phyloP scores from a whole-genome alignment of 2,113 vertebrate species.

The Herpailurus yagouaroundi region DNA sequence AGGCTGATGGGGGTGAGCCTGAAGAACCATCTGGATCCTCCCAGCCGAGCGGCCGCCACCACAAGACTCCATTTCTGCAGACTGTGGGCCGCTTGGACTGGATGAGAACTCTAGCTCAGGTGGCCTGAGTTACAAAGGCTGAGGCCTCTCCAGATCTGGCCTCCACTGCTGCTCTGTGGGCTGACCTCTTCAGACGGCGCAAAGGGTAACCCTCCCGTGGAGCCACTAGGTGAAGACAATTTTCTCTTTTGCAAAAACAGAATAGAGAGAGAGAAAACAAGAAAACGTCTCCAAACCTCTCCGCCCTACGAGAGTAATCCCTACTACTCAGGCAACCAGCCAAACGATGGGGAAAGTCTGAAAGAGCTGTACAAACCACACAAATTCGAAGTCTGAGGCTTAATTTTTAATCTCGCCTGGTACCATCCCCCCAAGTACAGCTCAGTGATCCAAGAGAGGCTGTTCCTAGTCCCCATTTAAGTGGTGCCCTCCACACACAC shows the following conservation, averaged over 20 bases:
- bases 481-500: background rate
- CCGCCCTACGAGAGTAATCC: background rate
- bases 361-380: background rate
- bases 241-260: conserved; percentile 12
- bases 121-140: conserved; percentile 59
- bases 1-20: background rate
- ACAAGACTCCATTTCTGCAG: background rate
- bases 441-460: background rate
- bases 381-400: background rate
- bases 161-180: background rate
- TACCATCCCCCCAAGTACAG: background rate
- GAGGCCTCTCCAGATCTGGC: conserved; percentile 64
- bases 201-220: background rate
- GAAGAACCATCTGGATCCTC: background rate
- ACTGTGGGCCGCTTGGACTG: background rate
- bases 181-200: conserved; percentile 34
- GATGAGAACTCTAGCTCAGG: conserved; percentile 29
- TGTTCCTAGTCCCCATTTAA: background rate
- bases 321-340: background rate
- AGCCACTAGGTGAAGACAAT: background rate
- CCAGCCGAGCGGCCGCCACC: background rate
- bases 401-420: background rate
- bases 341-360: background rate
- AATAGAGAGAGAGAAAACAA: background rate
- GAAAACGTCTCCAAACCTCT: background rate